Evolutionary conservation across 2,888 invertebrate species (phyloP), one percentile per base, ranked within the genome.

Genomic region (Leptopilina syphax): DNA sequence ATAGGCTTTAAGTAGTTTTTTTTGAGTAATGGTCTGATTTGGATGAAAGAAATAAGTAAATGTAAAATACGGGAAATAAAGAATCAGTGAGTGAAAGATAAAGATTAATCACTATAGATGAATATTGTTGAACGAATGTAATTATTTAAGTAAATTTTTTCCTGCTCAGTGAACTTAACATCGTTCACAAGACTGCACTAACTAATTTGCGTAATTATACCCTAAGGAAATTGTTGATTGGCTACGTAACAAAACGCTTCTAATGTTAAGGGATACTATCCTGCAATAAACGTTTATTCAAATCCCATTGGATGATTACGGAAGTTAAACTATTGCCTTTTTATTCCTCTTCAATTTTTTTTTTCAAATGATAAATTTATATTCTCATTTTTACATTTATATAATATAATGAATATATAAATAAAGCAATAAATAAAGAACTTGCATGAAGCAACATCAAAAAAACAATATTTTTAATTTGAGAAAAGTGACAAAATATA

Each of bases 141-240:
- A 70, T 50, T 70, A 70, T 54, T 68, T 18, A 50, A 47, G n/a
- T 47, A 18, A 27, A 6, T 68, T 24, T 50, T 50, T 70, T 70
- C 70, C 50, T 54, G 70, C 70, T 54, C 27, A 70, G 54, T 70
- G 24, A 70, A 70, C 54, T 70, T 54, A 70, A 70, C 47, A 70
- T 70, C 27, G 50, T 70, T 50, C 34, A 1, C 54, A 13, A 54
- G 70, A 70, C 50, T 54, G 50, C 27, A 54, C 70, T 12, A 54
- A 70, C 27, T 70, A 70, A 70, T 54, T 54, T 54, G 54, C 70
- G 54, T 50, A 70, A 70, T 70, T 70, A 70, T 13, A 70, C 70
- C 70, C 44, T 8, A 44, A 44, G 44, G 44, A 44, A 44, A 44
- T 44, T 44, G 44, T 44, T 50, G 70, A 13, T 27, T 54, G 50